Base-by-base conservation (phyloP, 2,797 vertebrate species). In the Urocyon cinereoargenteus region DNA sequence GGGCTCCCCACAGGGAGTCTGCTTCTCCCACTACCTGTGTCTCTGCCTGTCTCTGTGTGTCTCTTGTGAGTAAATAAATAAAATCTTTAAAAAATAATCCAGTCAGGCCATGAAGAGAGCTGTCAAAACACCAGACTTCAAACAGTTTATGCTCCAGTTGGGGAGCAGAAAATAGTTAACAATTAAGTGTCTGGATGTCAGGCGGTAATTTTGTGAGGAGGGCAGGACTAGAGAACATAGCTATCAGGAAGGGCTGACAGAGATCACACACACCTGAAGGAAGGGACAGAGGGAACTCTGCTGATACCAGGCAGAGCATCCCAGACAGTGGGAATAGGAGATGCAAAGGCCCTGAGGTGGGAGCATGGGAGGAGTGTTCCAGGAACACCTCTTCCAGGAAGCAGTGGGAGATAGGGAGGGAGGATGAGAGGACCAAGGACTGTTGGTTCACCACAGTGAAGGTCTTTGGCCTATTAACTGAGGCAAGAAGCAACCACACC, bases 271-370 rank as follows among this genome's bases (percentile, higher is more conserved):
- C 2, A 6, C 66, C 75, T 21, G 11, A 6, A 16, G n/a, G 53
- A 68, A 15, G 59, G 14, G 14, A 22, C 1, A 45, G n/a, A 28
- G 13, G 21, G 40, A n/a, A 26, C 34, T 18, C 3, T 2, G 2
- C 8, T 1, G 0, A 70, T 10, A 3, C 31, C 0, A 0, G 64
- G 3, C 9, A 53, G 72, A 45, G 40, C 1, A 2, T 53, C 45
- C 62, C 36, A 22, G 26, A 49, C 11, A 36, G 75, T 11, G 28
- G 13, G 26, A 64, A 15, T 0, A 19, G 36, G 66, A 72, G 22
- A 7, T 12, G 57, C 82, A 64, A 59, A 92, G 83, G 64, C 40
- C 45, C 21, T 8, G 66, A 13, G 77, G 15, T 34, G 24, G 45
- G n/a, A 73, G 18, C 9, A 0, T 0, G 12, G 40, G 16, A 34